Evolutionary conservation across 1,140 invertebrate genomes (phyloP), one percentile per base, ranked within the genome.

Genomic region (Samia ricini): DNA sequence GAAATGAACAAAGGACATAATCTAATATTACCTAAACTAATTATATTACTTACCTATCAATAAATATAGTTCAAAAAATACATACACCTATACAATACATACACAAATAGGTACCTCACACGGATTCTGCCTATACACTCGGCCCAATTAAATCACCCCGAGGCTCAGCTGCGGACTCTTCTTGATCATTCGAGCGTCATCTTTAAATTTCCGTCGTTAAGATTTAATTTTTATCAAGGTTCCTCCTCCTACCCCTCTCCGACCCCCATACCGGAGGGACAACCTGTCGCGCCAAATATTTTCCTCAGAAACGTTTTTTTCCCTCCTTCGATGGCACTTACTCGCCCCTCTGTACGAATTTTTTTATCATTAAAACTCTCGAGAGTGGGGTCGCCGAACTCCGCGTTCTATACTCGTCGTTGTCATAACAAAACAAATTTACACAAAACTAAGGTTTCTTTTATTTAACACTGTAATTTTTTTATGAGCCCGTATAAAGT

Each of bases 171-270:
- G 85, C 74, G 76, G 79, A 82, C 85, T 87, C 82, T 85, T 87
- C 87, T 89, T 89, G 87, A 89, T 89, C 87, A 83, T 75, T 88
- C 70, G 85, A 88, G 85, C 87, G 81, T 88, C 85, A 85, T 89
- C 87, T 89, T 87, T 88, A 89, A 89, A 89, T 89, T 89, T 89
- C 85, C 87, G 85, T 83, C 84, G 85, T 87, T 88, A 89, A 89
- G 87, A 89, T 89, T 89, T 89, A 89, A 89, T 89, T 89, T 89
- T 86, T 88, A 89, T 84, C 82, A 85, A 81, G 74, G 69, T 74
- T n/a, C n/a, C n/a, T n/a, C n/a, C n/a, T n/a, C n/a, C n/a, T n/a
- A n/a, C n/a, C n/a, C n/a, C n/a, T n/a, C n/a, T n/a, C n/a, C n/a
- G n/a, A n/a, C 74, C 55, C 70, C 67, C 58, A 64, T 62, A 57